Conservation (phyloP, 64 coral and sea anemone species). For the Montipora sp. region DNA sequence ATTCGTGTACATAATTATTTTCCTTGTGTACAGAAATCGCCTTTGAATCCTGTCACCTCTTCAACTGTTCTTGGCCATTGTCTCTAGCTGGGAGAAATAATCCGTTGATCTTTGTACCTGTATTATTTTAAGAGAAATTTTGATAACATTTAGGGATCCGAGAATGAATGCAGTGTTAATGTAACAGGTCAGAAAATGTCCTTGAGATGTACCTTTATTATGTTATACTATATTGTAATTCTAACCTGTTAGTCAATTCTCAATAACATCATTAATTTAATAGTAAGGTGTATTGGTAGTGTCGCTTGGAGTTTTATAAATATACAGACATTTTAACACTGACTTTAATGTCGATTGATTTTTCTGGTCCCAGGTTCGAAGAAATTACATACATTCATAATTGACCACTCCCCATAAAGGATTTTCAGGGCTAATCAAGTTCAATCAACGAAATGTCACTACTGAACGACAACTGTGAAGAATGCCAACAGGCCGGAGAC, state of each 20-base stretch:
- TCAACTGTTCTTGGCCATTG: background rate
- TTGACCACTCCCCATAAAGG: too few relatives aligned
- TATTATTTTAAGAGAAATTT: background rate
- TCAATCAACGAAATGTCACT: too few relatives aligned
- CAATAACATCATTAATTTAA: background rate
- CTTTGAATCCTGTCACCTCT: background rate
- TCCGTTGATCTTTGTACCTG: background rate
- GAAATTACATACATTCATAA: too few relatives aligned
- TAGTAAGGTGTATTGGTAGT: background rate
- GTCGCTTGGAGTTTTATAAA: slow-evolving; percentile 37
- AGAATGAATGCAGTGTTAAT: background rate
- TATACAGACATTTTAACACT: slow-evolving; percentile 31
- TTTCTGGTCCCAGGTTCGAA: background rate
- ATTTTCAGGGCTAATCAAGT: too few relatives aligned
- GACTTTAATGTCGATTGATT: background rate
- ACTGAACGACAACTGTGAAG: too few relatives aligned
- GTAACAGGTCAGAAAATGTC: background rate
- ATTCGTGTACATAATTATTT: slow-evolving; percentile 7
- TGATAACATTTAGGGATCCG: background rate
- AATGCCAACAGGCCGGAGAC: too few relatives aligned
- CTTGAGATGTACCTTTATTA: slow-evolving; percentile 34
- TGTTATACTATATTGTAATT: background rate
- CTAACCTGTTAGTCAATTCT: background rate
- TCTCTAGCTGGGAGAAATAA: background rate
- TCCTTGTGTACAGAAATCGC: background rate